Evolutionary conservation across 37 sponge, comb jelly and placozoan genomes (phyloP).

Genomic region (Halisarca cf. caerulea): DNA sequence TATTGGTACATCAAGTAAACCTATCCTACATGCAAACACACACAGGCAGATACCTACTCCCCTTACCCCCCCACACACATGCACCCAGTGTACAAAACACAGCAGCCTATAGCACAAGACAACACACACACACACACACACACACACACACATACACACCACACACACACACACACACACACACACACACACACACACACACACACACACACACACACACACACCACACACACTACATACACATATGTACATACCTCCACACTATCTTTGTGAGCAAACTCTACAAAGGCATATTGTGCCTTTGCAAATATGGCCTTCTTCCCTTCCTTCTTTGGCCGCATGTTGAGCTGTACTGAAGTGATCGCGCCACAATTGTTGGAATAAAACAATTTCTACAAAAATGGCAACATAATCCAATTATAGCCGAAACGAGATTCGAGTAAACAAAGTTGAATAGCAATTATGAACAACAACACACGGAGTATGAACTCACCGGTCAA

Average conservation of each 20-base stretch:
- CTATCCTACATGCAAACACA: too few species aligned
- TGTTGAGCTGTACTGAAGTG: constrained; percentile 45
- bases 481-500: too few species aligned
- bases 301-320: constrained; percentile 42
- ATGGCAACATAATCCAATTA: background rate
- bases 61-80: too few species aligned
- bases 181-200: constrained; percentile 31
- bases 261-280: constrained; percentile 70
- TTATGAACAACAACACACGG: too few species aligned
- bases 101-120: too few species aligned
- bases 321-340: constrained; percentile 41
- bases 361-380: constrained; percentile 68
- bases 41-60: too few species aligned
- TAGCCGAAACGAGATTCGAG: background rate
- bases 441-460: too few species aligned
- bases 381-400: constrained; percentile 53
- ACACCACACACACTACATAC: background rate
- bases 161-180: background rate
- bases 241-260: constrained; percentile 43
- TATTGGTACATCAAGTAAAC: too few species aligned
- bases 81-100: too few species aligned
- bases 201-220: constrained; percentile 40
- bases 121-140: background rate
- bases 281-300: constrained; percentile 64
- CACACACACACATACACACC: constrained; percentile 3